Evolutionary conservation across 2,797 vertebrate species (phyloP).

Genomic region (Protonibea diacanthus): DNA sequence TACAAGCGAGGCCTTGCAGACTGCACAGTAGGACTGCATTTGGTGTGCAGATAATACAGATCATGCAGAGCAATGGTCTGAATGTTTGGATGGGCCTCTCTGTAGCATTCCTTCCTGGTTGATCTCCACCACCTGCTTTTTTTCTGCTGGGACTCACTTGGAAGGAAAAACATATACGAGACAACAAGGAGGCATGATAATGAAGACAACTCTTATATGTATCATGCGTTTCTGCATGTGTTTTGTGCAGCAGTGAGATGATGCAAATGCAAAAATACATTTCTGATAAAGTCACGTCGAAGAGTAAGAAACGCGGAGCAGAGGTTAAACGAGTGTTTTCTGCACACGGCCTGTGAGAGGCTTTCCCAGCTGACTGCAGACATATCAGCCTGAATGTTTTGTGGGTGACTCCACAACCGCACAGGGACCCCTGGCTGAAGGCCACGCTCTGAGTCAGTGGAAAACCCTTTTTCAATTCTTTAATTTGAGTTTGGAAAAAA

Average conservation of each 20-base stretch:
- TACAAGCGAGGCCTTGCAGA: constrained; percentile 29
- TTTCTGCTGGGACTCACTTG: constrained; percentile 47
- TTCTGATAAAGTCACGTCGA: background rate
- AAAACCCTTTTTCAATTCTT: constrained; percentile 32
- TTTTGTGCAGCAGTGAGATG: constrained; percentile 14
- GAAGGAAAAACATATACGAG: constrained; percentile 23
- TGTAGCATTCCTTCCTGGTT: constrained; percentile 68
- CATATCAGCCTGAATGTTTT: constrained; percentile 71
- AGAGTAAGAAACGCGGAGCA: constrained; percentile 27
- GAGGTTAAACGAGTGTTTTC: constrained; percentile 46
- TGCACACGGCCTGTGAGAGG: constrained; percentile 41
- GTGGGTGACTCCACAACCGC: constrained; percentile 65
- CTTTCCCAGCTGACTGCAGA: constrained; percentile 45
- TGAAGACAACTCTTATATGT: background rate
- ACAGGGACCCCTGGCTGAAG: constrained; percentile 62
- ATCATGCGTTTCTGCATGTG: background rate
- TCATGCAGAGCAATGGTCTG: constrained; percentile 53
- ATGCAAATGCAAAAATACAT: constrained; percentile 19
- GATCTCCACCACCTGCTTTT: constrained; percentile 69
- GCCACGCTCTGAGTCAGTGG: constrained; percentile 55
- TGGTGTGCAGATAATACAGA: constrained; percentile 53
- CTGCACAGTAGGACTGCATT: constrained; percentile 38
- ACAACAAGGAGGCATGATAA: constrained; percentile 1
- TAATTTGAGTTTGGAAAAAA: constrained; percentile 19
- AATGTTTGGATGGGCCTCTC: constrained; percentile 76